phyloP scores from a whole-genome alignment of 2,113 vertebrate genomes.

The Penelope pileata region DNA sequence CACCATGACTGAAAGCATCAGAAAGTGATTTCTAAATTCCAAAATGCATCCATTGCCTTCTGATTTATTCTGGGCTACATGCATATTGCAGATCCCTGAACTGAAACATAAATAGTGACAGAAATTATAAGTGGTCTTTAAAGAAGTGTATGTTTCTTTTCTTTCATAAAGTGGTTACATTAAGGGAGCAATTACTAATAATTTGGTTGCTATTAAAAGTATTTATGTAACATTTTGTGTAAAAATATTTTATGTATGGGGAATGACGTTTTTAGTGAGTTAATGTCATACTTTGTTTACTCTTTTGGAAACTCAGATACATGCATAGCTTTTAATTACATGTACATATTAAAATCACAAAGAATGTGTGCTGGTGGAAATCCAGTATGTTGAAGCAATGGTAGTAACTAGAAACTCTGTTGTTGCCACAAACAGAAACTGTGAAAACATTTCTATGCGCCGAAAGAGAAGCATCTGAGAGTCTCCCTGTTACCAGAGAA shows the following conservation, averaged over 20 bases:
- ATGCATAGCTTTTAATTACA: not conserved
- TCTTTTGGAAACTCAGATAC: not conserved
- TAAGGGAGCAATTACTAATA: not conserved
- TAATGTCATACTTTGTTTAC: not conserved
- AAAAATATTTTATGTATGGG: not conserved
- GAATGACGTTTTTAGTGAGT: not conserved
- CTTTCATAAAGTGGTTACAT: not conserved
- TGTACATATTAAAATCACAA: not conserved
- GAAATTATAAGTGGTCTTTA: not conserved
- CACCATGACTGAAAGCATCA: not conserved
- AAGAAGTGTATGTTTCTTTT: not conserved
- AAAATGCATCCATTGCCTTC: not conserved
- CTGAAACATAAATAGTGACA: not conserved
- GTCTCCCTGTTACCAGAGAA: not conserved
- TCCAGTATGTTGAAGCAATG: not conserved
- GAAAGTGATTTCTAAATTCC: not conserved
- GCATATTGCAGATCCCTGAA: not conserved
- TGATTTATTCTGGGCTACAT: not conserved
- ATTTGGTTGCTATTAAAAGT: not conserved
- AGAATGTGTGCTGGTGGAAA: not conserved
- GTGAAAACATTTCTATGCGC: not conserved
- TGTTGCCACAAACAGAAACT: not conserved
- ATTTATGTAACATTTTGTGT: not conserved
- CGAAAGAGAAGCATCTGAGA: not conserved
- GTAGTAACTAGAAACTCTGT: not conserved